These are phyloP conservation scores for Laupala kohalensis DNA, from an alignment of 1,140 invertebrate species.

Conservation along the genomic window DNA sequence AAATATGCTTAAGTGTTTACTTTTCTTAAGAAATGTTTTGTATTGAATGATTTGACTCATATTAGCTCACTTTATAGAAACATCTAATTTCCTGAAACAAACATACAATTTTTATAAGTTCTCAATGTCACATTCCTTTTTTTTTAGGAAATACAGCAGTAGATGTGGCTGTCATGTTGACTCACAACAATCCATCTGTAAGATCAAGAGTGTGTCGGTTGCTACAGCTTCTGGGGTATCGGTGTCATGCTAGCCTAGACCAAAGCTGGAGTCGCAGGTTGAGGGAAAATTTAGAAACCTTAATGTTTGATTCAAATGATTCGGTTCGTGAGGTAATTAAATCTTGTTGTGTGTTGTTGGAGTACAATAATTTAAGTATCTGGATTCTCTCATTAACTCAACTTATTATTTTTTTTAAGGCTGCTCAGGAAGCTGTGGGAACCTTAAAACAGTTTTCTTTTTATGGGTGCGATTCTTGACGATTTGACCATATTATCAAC, in stretches of 20 bases:
- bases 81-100: not conserved
- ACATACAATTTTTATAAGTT: not conserved
- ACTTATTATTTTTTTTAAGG: not conserved
- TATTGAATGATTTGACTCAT: not conserved
- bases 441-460: not conserved
- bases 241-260: constrained; percentile 47
- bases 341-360: not conserved
- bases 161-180: constrained; percentile 42
- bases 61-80: not conserved
- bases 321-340: constrained; percentile 3
- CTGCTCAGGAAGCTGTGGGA: not conserved
- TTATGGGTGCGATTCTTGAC: not conserved
- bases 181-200: constrained; percentile 42
- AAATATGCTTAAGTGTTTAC: not conserved
- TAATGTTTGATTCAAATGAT: constrained; percentile 34
- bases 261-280: constrained; percentile 44
- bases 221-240: constrained; percentile 47
- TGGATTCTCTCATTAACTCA: too few relatives aligned
- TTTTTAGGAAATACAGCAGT: constrained; percentile 24
- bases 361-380: too few relatives aligned
- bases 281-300: constrained; percentile 34
- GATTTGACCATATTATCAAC: not conserved
- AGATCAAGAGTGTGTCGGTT: constrained; percentile 50
- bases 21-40: not conserved
- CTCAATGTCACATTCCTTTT: not conserved